phyloP scores from a whole-genome alignment of 2,797 vertebrate genomes.

The Labroides dimidiatus region DNA sequence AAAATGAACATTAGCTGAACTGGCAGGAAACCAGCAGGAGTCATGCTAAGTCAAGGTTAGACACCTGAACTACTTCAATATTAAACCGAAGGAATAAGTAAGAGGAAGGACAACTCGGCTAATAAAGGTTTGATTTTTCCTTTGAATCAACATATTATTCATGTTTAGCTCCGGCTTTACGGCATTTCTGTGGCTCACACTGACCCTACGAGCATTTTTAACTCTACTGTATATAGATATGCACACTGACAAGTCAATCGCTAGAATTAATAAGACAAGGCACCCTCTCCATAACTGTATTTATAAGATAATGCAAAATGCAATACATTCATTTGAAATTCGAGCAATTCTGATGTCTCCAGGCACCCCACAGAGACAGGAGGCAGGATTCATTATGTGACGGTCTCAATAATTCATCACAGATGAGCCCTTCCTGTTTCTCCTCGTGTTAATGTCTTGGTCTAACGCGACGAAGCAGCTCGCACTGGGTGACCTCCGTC shows the following conservation, averaged over 20 bases:
- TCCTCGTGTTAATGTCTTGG: constrained; percentile 55
- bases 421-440: constrained; percentile 64
- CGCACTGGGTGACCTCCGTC: constrained; percentile 42
- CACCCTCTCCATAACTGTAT: constrained; percentile 68
- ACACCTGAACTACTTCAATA: constrained; percentile 8
- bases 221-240: constrained; percentile 31
- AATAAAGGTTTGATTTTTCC: not conserved
- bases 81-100: constrained; percentile 5
- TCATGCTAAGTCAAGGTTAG: constrained; percentile 18
- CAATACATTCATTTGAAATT: constrained; percentile 76
- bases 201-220: constrained; percentile 20
- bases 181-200: constrained; percentile 4
- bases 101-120: no score
- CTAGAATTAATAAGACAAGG: constrained; percentile 69
- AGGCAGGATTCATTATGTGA: constrained; percentile 80
- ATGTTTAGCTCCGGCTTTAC: constrained; percentile 3
- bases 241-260: constrained; percentile 54
- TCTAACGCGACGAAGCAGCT: constrained; percentile 39
- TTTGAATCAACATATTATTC: not conserved
- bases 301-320: constrained; percentile 78
- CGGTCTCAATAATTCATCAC: constrained; percentile 81
- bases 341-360: constrained; percentile 67
- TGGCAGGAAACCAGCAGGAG: constrained; percentile 26
- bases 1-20: constrained; percentile 22
- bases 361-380: constrained; percentile 67